Conservation (phyloP, 1,140 invertebrate genomes). For the Xylocopa sonorina region DNA sequence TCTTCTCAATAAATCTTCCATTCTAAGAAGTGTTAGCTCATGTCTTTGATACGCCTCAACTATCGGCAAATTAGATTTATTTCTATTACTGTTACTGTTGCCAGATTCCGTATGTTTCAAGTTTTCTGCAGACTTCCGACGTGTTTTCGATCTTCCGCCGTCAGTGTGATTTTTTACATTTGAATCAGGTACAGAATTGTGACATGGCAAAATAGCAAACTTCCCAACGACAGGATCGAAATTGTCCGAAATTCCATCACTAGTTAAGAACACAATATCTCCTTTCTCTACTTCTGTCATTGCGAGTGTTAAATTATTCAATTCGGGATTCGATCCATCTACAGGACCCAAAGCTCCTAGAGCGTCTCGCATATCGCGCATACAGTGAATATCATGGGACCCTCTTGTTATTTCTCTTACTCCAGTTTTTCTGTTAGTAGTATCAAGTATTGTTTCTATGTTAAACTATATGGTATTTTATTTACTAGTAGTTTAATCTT, state of each 20-base stretch:
- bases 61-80: conserved; percentile 85
- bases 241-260: conserved; percentile 96
- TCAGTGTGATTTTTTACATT: conserved; percentile 59
- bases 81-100: conserved; percentile 63
- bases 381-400: conserved; percentile 94
- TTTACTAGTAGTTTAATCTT: not conserved
- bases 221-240: conserved; percentile 97
- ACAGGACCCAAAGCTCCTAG: conserved; percentile 95
- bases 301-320: conserved; percentile 95
- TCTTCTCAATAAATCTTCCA: conserved; percentile 90
- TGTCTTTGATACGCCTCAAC: conserved; percentile 92
- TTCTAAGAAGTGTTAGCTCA: conserved; percentile 89
- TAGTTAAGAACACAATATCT: conserved; percentile 95
- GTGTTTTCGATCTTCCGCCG: conserved; percentile 79
- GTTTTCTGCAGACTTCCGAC: conserved; percentile 75
- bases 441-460: not conserved
- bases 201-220: conserved; percentile 87
- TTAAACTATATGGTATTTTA: not conserved
- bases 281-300: conserved; percentile 92
- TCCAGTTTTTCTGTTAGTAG: conserved; percentile 69
- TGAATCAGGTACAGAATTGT: conserved; percentile 69
- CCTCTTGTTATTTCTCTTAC: conserved; percentile 83
- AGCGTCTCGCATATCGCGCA: conserved; percentile 95
- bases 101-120: conserved; percentile 60
- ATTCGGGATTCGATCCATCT: conserved; percentile 93